Evolutionary conservation across 64 coral and sea anemone genomes (phyloP).

Genomic region (Montipora capricornis): DNA sequence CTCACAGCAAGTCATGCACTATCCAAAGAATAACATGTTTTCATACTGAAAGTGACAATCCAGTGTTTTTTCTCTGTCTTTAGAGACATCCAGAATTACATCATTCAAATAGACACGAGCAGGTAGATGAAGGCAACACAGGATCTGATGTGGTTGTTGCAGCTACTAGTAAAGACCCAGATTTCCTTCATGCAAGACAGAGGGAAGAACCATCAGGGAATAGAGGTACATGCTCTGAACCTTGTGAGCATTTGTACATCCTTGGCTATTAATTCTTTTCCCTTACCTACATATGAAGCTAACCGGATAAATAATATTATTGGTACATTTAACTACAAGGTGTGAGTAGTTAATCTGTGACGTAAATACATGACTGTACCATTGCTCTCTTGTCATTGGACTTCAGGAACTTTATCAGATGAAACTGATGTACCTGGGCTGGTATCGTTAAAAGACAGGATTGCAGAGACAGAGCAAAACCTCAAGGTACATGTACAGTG

Average conservation of each 20-base stretch:
- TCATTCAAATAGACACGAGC: slow-evolving; percentile 1
- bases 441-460: slow-evolving; percentile 70
- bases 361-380: not conserved
- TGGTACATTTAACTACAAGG: too few relatives aligned
- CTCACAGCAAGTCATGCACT: not conserved
- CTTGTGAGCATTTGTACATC: not conserved
- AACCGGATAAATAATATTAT: too few relatives aligned
- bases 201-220: not conserved
- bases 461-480: slow-evolving; percentile 81
- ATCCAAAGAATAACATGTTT: not conserved
- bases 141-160: not conserved
- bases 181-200: not conserved
- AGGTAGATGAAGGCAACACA: not conserved
- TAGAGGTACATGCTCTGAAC: not conserved
- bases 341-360: not conserved
- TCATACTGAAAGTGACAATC: not conserved
- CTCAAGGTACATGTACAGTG: slow-evolving; percentile 74
- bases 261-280: too few relatives aligned
- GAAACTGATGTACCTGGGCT: slow-evolving; percentile 74
- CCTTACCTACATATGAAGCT: too few relatives aligned
- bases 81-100: not conserved
- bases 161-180: not conserved
- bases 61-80: not conserved
- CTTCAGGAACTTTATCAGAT: not conserved
- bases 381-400: not conserved